These are phyloP conservation scores for Lampris megalopsis DNA, from an alignment of 2,113 vertebrate genomes.

Conservation along the genomic window DNA sequence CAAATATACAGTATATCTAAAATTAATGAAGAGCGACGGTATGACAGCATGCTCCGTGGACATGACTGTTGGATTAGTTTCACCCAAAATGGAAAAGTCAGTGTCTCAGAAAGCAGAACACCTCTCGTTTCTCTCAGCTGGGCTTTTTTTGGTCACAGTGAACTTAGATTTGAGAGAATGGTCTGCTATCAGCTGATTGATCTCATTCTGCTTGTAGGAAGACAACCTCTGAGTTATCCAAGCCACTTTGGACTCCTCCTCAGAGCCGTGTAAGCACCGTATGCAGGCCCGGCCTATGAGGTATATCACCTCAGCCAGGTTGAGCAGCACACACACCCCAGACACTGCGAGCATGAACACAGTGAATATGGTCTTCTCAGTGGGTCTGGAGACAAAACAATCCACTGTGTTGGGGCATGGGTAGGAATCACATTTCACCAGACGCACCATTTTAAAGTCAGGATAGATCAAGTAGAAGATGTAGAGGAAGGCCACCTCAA, in stretches of 20 bases:
- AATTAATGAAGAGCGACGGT: slow-evolving; percentile 23
- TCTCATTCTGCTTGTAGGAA: slow-evolving; percentile 94
- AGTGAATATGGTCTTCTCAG: slow-evolving; percentile 97
- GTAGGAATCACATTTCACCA: slow-evolving; percentile 95
- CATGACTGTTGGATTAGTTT: slow-evolving; percentile 33
- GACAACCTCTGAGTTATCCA: slow-evolving; percentile 91
- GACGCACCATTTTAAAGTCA: slow-evolving; percentile 93
- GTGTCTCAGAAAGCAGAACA: slow-evolving; percentile 80
- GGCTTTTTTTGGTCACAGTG: slow-evolving; percentile 73
- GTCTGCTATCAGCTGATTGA: slow-evolving; percentile 88
- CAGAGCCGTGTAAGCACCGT: slow-evolving; percentile 79
- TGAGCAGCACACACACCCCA: slow-evolving; percentile 94
- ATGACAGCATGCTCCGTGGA: slow-evolving; percentile 10
- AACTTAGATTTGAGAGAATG: slow-evolving; percentile 80
- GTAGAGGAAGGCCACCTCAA: slow-evolving; percentile 94
- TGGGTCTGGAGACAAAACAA: slow-evolving; percentile 97
- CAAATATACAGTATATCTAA: slow-evolving; percentile 41
- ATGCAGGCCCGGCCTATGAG: slow-evolving; percentile 88
- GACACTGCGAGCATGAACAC: slow-evolving; percentile 97
- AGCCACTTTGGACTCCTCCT: slow-evolving; percentile 81
- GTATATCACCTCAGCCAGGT: slow-evolving; percentile 91
- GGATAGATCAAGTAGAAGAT: slow-evolving; percentile 98
- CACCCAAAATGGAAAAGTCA: neutral
- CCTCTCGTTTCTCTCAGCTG: slow-evolving; percentile 71
- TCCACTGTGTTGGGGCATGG: slow-evolving; percentile 99